Evolutionary conservation across 2,113 vertebrate species (phyloP), one percentile per base, ranked within the genome.

Genomic region (Crocuta crocuta): DNA sequence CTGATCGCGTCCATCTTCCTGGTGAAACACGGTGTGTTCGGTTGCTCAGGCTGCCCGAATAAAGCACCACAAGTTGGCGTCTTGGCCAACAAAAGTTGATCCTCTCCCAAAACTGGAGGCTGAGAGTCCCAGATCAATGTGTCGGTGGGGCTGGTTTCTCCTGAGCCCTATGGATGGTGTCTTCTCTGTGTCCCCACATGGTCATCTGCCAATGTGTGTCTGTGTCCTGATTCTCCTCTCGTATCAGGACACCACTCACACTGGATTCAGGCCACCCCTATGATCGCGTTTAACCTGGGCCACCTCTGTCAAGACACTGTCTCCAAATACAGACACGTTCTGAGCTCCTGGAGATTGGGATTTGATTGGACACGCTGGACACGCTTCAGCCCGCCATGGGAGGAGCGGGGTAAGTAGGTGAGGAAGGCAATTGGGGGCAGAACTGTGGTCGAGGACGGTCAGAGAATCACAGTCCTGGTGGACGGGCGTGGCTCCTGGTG

Each of bases 351-450:
- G 73, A 76, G 73, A 76, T 45, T 45, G 73, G 39, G 13, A 15
- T 76, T 76, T 55, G 55, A 55, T 55, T 55, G 28, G n/a, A 26
- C 66, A 10, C 15, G 0, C 5, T 55, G 28, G n/a, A 26, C 66
- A 10, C 15, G 0, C 5, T 31, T 39, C 55, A 33, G 26, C 35
- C n/a, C 26, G 2, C 13, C 16, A 10, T 0, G n/a, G n/a, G 11
- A n/a, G 15, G 61, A 24, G 28, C 16, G 73, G 39, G 39, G 6
- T 76, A 23, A 45, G 73, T 28, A 15, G 73, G 24, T 26, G 50
- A 74, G 50, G 70, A 61, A 33, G 70, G 61, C 35, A 74, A 23
- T 4, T 7, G 5, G 9, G 58, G 39, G 9, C 9, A 43, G 55
- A 63, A 33, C 63, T 6, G 0, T 66, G 45, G 61, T 63, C 78